These are phyloP conservation scores for Spheniscus humboldti DNA, from an alignment of 2,797 vertebrate genomes.

Conservation along the genomic window DNA sequence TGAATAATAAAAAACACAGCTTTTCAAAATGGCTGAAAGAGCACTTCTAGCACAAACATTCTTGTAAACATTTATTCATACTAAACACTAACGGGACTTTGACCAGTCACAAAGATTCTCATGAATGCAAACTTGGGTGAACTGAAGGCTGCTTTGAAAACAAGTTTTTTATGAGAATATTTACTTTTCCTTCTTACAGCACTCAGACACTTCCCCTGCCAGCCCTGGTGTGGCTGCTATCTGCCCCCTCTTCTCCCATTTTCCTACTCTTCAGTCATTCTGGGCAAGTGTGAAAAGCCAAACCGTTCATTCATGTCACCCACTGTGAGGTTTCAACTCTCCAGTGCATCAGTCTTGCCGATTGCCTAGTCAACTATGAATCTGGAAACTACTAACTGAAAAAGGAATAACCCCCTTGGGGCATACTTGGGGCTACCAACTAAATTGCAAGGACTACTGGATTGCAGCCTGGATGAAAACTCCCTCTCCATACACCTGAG, in stretches of 20 bases:
- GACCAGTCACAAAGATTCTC: not conserved
- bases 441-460: not conserved
- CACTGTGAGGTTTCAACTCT: not conserved
- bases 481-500: not conserved
- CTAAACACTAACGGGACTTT: not conserved
- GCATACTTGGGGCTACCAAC: not conserved
- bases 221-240: slow-evolving; percentile 14
- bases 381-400: not conserved
- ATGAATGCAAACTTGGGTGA: not conserved
- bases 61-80: not conserved
- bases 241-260: not conserved
- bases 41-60: not conserved
- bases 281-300: not conserved
- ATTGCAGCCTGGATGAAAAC: not conserved
- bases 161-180: not conserved
- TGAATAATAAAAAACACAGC: not conserved
- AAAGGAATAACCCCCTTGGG: not conserved
- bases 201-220: not conserved
- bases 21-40: not conserved
- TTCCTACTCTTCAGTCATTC: not conserved
- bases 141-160: not conserved
- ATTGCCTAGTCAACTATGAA: not conserved
- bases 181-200: not conserved
- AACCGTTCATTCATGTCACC: not conserved
- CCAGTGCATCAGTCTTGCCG: not conserved